Percentiles rank a stretch among this genome's conserved stretches.
phyloP scores from a whole-genome alignment of 2,797 vertebrate genomes.

The Garrulus glandarius region DNA sequence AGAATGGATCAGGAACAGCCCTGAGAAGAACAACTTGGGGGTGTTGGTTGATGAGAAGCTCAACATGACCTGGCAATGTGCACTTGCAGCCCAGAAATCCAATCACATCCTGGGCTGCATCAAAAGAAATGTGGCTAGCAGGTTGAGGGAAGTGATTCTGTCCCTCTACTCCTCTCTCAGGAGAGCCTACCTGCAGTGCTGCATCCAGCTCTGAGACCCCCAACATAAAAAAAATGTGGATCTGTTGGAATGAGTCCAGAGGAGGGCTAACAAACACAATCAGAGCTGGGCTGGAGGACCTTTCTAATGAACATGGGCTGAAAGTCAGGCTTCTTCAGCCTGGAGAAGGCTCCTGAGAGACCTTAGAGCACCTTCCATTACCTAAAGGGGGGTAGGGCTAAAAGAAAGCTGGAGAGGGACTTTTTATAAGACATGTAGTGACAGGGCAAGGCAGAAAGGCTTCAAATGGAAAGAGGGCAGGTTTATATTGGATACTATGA shows the following conservation, averaged over 20 bases:
- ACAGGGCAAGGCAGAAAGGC: background rate
- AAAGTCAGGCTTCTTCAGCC: background rate
- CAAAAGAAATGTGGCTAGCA: background rate
- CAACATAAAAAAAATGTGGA: background rate
- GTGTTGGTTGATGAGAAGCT: background rate
- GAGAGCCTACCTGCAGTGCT: background rate
- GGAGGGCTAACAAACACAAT: rapidly evolving
- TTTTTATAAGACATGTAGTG: background rate
- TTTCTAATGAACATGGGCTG: background rate
- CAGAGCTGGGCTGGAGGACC: background rate
- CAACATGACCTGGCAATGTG: background rate
- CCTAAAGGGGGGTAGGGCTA: background rate
- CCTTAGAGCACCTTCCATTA: background rate
- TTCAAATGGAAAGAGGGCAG: background rate
- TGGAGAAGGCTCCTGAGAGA: background rate
- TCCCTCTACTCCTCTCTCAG: background rate
- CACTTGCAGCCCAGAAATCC: background rate
- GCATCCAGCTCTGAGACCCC: background rate
- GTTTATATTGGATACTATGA: background rate
- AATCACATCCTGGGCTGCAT: background rate
- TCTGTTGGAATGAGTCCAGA: background rate
- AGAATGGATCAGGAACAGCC: background rate
- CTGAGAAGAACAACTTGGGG: background rate
- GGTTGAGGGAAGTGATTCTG: background rate
- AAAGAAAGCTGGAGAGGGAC: background rate